Base-by-base conservation (phyloP, 2,888 invertebrate genomes). In the Patella pellucida region DNA sequence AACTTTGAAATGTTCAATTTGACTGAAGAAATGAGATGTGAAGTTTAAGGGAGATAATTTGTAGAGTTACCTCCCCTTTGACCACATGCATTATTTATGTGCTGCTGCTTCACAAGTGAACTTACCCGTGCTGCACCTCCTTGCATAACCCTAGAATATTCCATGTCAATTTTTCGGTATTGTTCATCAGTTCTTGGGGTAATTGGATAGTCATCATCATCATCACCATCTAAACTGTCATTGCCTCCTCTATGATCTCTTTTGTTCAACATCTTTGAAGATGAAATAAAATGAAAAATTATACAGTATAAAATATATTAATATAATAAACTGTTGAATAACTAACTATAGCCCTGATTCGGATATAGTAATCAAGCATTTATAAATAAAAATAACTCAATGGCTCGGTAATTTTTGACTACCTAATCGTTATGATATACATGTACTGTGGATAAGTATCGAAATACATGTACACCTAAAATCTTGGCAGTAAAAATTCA, bases 231-330 rank as follows among this genome's bases (percentile, higher is more conserved):
- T 16, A 81, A 96, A 90, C 96, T 96, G 73, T 88, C 88, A 95
- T 96, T 96, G 7, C 79, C 96, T 90, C 96, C 95, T 93, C 97
- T 97, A 94, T 97, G 97, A 94, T 98, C 98, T 94, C 98, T 98
- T 95, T 98, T 97, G 94, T 95, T 96, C 92, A 97, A 94, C 93
- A 96, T 96, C 96, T 97, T 94, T 92, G 41, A 41, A 41, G 41
- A 41, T 41, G 41, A 41, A 41, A 95, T 93, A 75, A 14, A 62
- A 62, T 16, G 50, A 50, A 52, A 50, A 9, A 1, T 69, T 69
- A n/a, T 14, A n/a, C 7, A 23, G 23, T 27, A 19, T 68, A n/a
- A 68, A 68, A 15, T 68, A 15, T 15, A 16, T 1, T 4, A 23
- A 23, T n/a, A 68, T 15, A 19, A 68, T 15, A 5, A 73, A 50